Base-by-base conservation (phyloP, 1,140 invertebrate genomes). In the Lutraria rhynchaena region DNA sequence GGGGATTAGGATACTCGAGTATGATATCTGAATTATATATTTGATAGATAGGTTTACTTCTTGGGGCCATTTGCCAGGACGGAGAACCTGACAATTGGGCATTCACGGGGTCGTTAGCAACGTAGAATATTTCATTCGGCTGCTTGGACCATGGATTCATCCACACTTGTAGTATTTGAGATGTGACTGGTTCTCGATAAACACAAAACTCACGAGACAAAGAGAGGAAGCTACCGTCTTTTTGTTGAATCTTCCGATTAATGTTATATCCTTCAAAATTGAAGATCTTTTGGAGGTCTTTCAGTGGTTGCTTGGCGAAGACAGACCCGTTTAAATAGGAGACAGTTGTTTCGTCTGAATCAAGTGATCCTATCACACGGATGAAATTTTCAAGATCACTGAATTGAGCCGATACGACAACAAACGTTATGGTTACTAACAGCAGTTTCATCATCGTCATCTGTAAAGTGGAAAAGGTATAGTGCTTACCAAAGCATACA, bases 211-310 rank as follows among this genome's bases (percentile, higher is more conserved):
- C 83, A 15, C 76, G 31, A 0, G 85, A 85, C 22, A 87, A 53
- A 3, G 85, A 82, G 17, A 82, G 11, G 61, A 74, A 87, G 60
- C 46, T 74, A 13, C 83, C 85, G 27, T 83, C 51, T 33, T 27
- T n/a, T 35, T 74, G 46, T 7, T 35, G 37, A 33, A 78, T 31
- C 33, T 85, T 83, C 31, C 67, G 35, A 19, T 77, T 75, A 13
- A 87, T 82, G 33, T 85, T 87, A 57, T 73, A 85, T 1, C 85
- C 83, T 80, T 86, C 82, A 53, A 73, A 86, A 35, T 76, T 77
- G 35, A 86, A 86, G 51, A 86, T 29, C 29, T 77, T 82, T 46
- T 51, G 22, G 4, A 85, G n/a, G 3, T n/a, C 15, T 33, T 24
- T 9, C 11, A 58, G 65, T 3, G 73, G 71, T n/a, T 70, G 22